Percentiles rank a stretch among this genome's conserved stretches.
Conservation (phyloP, 1,140 invertebrate species). For the Drosophila punjabiensis region DNA sequence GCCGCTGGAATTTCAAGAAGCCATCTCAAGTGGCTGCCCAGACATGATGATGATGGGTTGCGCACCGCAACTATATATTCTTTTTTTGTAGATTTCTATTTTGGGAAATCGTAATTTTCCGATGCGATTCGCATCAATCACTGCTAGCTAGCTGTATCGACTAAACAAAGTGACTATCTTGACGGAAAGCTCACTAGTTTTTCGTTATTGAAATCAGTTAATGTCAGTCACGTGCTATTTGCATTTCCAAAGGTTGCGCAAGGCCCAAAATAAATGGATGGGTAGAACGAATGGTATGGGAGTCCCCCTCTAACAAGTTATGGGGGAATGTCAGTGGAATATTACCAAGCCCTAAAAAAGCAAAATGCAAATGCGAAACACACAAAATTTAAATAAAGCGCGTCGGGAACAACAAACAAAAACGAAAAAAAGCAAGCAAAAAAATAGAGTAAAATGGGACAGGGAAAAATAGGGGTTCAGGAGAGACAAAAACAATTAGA, state of each 20-base stretch:
- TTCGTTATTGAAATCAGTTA: conserved; percentile 45
- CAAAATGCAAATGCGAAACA: conserved; percentile 63
- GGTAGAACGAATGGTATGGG: not conserved
- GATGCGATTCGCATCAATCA: conserved; percentile 43
- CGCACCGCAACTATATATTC: not conserved
- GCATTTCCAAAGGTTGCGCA: conserved; percentile 44
- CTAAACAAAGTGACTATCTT: conserved; percentile 48
- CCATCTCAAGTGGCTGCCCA: conserved; percentile 31
- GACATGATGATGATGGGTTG: conserved; percentile 6
- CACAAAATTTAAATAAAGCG: conserved; percentile 51
- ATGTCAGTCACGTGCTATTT: conserved; percentile 65
- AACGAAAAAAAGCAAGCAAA: conserved; percentile 7
- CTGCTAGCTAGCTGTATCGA: conserved; percentile 33
- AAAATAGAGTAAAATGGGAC: not conserved
- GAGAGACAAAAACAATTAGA: not conserved
- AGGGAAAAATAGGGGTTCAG: not conserved
- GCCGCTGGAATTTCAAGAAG: conserved; percentile 25
- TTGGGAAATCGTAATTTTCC: conserved; percentile 25
- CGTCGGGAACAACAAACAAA: conserved; percentile 12
- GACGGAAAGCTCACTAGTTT: not conserved
- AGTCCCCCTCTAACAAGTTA: conserved; percentile 29
- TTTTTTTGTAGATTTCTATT: conserved; percentile 23
- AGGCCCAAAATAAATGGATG: conserved; percentile 4
- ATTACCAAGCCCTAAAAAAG: conserved; percentile 37
- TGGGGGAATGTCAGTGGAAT: conserved; percentile 61